A percentile compares a stretch with the other conserved stretches of the same genome.
phyloP scores from a whole-genome alignment of 2,888 invertebrate species.

The Andrena dorsata region DNA sequence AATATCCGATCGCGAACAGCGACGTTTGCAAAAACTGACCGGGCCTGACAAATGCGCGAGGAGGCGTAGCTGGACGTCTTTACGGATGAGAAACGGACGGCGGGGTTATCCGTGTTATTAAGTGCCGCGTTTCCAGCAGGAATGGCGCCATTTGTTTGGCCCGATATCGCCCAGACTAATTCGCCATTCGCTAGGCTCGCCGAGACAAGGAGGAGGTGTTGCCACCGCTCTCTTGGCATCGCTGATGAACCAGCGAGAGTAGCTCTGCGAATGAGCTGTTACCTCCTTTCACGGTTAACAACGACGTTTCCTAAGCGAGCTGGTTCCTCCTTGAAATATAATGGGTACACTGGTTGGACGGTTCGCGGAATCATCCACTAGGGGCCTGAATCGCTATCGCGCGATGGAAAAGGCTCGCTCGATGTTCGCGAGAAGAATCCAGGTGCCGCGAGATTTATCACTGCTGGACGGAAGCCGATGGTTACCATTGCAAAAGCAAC shows the following conservation, averaged over 20 bases:
- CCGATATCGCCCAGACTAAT: conserved; percentile 57
- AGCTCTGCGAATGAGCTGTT: neutral
- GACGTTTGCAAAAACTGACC: conserved; percentile 75
- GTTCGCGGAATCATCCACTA: too few relatives aligned
- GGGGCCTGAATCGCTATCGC: neutral
- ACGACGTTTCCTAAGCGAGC: neutral
- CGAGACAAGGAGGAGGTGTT: conserved; percentile 34
- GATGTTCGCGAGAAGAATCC: too few relatives aligned
- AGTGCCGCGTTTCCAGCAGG: conserved; percentile 65
- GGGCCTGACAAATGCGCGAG: conserved; percentile 71
- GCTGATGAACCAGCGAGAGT: conserved; percentile 18
- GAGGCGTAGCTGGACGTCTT: conserved; percentile 68
- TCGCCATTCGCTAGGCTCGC: conserved; percentile 44
- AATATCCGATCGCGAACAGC: conserved; percentile 69
- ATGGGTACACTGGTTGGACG: too few relatives aligned
- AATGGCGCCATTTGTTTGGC: conserved; percentile 71
- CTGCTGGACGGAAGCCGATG: too few relatives aligned
- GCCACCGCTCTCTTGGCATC: conserved; percentile 13
- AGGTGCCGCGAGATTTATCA: too few relatives aligned
- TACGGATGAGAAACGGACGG: conserved; percentile 66
- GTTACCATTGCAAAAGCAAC: too few relatives aligned
- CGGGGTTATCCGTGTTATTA: conserved; percentile 69
- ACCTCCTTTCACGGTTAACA: neutral
- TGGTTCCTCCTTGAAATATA: neutral
- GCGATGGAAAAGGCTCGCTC: too few relatives aligned